phyloP scores from a whole-genome alignment of 1,140 invertebrate species.

The Ceratosolen solmsi region DNA sequence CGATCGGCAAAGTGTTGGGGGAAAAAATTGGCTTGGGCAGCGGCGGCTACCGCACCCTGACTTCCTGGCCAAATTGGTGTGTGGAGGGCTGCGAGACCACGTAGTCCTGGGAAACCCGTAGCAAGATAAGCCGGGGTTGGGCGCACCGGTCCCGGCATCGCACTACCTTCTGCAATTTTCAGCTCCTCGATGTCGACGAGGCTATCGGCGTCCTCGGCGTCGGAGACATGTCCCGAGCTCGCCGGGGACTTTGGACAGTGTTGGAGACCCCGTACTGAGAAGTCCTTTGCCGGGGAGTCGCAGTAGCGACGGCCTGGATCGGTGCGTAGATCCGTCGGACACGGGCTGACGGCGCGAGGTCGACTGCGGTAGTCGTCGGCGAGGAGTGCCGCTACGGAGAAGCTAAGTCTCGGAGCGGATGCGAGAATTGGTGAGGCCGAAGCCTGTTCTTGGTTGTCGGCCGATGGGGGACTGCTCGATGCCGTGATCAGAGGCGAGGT shows the following conservation, averaged over 20 bases:
- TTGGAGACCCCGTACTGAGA: not conserved
- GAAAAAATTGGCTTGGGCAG: constrained; percentile 64
- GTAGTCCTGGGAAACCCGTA: constrained; percentile 59
- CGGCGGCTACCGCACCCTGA: constrained; percentile 52
- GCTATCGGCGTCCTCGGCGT: constrained; percentile 66
- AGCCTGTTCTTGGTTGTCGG: constrained; percentile 46
- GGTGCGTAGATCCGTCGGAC: constrained; percentile 14
- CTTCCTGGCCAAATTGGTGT: constrained; percentile 64
- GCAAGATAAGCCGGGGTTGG: constrained; percentile 66
- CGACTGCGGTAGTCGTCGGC: constrained; percentile 62
- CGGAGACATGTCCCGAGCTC: constrained; percentile 61
- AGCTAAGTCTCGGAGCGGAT: constrained; percentile 66
- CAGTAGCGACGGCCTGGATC: constrained; percentile 31
- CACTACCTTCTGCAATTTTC: constrained; percentile 50
- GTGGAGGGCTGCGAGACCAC: constrained; percentile 53
- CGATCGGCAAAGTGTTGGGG: constrained; percentile 68
- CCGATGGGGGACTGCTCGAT: constrained; percentile 63
- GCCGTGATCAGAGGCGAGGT: constrained; percentile 67
- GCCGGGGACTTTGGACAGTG: constrained; percentile 58
- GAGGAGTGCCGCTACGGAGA: constrained; percentile 73
- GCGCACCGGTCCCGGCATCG: constrained; percentile 62
- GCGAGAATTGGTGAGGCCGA: constrained; percentile 58
- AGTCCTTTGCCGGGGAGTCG: constrained; percentile 53
- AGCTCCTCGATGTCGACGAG: constrained; percentile 69
- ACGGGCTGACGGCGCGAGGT: not conserved